These are phyloP conservation scores for Dermatemys mawii DNA, from an alignment of 2,113 vertebrate species.

Conservation along the genomic window DNA sequence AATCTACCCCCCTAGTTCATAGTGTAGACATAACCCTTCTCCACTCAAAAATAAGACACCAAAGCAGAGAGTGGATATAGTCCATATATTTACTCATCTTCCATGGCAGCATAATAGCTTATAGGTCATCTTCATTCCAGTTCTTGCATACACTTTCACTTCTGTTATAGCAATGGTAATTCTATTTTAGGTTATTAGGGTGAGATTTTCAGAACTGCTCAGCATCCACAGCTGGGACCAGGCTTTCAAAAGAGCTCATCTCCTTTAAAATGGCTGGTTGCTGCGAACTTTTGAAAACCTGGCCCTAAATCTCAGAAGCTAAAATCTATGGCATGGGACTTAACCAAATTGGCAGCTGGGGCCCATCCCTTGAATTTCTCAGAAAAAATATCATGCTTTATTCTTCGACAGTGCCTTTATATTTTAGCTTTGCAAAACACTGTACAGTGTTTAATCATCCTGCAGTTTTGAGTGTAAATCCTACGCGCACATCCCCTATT, in stretches of 20 bases:
- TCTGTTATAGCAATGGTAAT: conserved; percentile 34
- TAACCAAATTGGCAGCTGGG: background rate
- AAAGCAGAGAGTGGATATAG: background rate
- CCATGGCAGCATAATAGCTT: background rate
- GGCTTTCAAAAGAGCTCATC: conserved; percentile 43
- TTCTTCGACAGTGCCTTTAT: background rate
- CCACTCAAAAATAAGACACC: background rate
- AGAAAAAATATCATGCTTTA: background rate
- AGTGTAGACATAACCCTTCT: background rate
- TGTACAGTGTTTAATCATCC: conserved; percentile 6
- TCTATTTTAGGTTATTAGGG: conserved; percentile 41
- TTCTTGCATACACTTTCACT: background rate
- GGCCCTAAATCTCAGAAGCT: conserved; percentile 52
- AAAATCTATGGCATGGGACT: conserved; percentile 40
- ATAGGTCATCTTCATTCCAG: conserved; percentile 14
- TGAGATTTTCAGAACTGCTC: conserved; percentile 34
- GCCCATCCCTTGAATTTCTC: background rate
- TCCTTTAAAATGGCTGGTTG: conserved; percentile 55
- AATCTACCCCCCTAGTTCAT: background rate
- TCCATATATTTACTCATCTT: conserved; percentile 25
- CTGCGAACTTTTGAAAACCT: conserved; percentile 41
- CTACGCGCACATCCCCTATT: background rate
- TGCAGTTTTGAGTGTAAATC: rapidly evolving
- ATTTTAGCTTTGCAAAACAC: conserved; percentile 25
- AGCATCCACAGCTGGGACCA: conserved; percentile 30